Percentiles rank a stretch among this genome's conserved stretches.
Evolutionary conservation across 2,888 invertebrate genomes (phyloP).

Genomic region (Cerastis rubricosa): DNA sequence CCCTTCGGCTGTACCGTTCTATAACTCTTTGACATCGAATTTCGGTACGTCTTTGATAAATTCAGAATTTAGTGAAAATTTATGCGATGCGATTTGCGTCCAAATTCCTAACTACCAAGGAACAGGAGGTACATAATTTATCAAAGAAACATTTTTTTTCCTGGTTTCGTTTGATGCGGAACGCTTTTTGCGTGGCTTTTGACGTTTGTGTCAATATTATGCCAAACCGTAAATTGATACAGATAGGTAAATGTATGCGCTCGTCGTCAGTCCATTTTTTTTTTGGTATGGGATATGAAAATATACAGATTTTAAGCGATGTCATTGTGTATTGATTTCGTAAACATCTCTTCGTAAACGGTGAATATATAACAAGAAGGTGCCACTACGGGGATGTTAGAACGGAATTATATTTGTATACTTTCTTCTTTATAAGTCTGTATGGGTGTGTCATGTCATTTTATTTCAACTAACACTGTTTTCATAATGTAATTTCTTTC

Average conservation of each 20-base stretch:
- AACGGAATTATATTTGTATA: not conserved
- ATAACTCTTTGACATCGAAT: conserved; percentile 78
- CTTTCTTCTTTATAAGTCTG: not conserved
- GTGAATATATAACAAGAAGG: not conserved
- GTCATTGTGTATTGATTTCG: not conserved
- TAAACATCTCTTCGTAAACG: conserved; percentile 3
- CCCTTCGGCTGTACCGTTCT: conserved; percentile 68
- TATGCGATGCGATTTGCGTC: conserved; percentile 62
- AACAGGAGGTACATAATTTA: conserved; percentile 66
- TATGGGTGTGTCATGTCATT: not conserved
- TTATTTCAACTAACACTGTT: not conserved
- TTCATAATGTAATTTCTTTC: not conserved
- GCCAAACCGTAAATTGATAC: conserved; percentile 46
- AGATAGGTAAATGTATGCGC: conserved; percentile 25
- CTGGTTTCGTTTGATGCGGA: conserved; percentile 43
- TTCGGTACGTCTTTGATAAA: conserved; percentile 71
- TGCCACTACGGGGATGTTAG: not conserved
- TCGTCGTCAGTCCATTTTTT: conserved; percentile 1
- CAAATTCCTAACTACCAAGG: conserved; percentile 63
- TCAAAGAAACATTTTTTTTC: conserved; percentile 62
- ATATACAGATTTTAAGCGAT: conserved; percentile 15
- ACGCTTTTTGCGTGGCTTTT: conserved; percentile 44
- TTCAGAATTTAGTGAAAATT: conserved; percentile 69
- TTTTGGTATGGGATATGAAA: conserved; percentile 18
- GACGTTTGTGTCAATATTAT: conserved; percentile 53